Evolutionary conservation across 2,797 vertebrate species (phyloP).

Genomic region (Phrynocephalus guinanensis): DNA sequence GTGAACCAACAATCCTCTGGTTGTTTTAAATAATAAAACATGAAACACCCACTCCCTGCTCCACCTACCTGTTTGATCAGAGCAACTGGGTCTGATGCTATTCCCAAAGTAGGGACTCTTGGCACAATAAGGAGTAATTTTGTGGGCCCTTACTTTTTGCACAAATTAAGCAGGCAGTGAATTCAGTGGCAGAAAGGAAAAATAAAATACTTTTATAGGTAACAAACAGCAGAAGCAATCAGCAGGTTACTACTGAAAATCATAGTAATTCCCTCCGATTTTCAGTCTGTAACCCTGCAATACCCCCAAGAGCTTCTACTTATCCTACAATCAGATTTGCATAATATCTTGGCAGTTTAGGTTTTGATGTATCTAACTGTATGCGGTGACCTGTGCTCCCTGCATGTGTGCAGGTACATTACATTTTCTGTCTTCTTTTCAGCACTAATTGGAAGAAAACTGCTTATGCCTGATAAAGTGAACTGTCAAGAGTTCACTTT

Average conservation of each 20-base stretch:
- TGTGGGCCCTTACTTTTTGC: no score
- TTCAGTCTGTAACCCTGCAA: slow-evolving; percentile 25
- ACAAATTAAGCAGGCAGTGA: no score
- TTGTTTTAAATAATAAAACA: no score
- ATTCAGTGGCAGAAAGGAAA: background rate
- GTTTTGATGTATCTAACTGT: slow-evolving; percentile 34
- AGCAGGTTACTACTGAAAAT: background rate
- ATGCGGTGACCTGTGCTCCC: slow-evolving; percentile 29
- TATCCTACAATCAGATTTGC: slow-evolving; percentile 1
- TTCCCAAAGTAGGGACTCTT: no score
- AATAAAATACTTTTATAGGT: background rate
- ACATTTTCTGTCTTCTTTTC: slow-evolving; percentile 35
- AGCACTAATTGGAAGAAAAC: slow-evolving; percentile 53
- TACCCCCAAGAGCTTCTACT: slow-evolving; percentile 2
- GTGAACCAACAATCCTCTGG: no score
- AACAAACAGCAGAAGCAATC: slow-evolving; percentile 6
- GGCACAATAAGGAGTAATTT: no score
- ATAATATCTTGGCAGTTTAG: slow-evolving; percentile 13
- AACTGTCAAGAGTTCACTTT: slow-evolving; percentile 17
- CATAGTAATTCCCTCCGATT: background rate
- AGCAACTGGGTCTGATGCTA: no score
- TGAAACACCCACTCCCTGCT: no score
- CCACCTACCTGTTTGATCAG: no score
- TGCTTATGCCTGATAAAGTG: slow-evolving; percentile 10
- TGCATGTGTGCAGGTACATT: background rate